Conservation (phyloP, 1,140 invertebrate genomes). For the Eupristina koningsbergeri region DNA sequence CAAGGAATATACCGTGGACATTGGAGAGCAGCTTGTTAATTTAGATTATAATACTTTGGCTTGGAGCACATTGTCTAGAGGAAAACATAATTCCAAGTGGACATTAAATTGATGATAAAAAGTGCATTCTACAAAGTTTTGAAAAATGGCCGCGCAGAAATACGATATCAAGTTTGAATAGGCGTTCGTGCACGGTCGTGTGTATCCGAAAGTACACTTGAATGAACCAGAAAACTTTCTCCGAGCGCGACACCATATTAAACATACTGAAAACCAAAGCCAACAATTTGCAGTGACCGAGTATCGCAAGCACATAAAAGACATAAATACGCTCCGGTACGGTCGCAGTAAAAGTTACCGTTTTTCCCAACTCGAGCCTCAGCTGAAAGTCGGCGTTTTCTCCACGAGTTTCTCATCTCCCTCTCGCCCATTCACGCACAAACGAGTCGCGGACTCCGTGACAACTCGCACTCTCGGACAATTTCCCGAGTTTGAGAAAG, state of each 20-base stretch:
- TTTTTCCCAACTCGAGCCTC: neutral
- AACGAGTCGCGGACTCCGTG: neutral
- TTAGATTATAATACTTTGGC: no score
- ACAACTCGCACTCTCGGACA: neutral
- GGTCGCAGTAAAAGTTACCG: neutral
- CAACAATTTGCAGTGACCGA: neutral
- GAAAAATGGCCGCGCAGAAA: neutral
- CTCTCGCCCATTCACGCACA: neutral
- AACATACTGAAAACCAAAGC: neutral
- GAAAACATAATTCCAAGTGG: no score
- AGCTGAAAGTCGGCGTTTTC: neutral
- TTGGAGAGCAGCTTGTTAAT: no score
- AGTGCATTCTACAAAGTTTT: neutral
- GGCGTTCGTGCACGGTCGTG: neutral
- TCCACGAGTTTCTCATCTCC: neutral
- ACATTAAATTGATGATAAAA: no score
- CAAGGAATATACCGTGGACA: no score
- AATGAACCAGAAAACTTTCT: neutral
- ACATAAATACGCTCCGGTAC: neutral
- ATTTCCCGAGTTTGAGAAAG: neutral
- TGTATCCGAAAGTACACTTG: neutral
- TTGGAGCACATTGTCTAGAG: no score
- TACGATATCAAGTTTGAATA: neutral
- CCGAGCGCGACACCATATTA: neutral
- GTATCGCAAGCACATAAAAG: neutral